Evolutionary conservation across 2,888 invertebrate genomes (phyloP).

Genomic region (Ischnura elegans): DNA sequence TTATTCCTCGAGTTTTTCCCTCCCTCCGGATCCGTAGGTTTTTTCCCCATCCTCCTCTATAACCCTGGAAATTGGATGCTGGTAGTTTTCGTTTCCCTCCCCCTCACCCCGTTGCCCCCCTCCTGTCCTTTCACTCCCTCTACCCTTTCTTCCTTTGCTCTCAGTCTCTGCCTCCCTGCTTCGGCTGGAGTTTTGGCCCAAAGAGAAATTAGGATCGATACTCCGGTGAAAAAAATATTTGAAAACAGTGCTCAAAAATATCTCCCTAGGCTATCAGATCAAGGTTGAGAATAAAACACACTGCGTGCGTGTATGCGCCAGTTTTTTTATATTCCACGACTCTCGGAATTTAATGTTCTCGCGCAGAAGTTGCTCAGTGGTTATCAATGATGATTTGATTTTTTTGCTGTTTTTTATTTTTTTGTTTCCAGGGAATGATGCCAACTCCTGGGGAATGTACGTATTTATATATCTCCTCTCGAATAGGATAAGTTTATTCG

Average conservation of each 20-base stretch:
- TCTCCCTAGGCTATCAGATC: not conserved
- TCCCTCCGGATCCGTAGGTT: not conserved
- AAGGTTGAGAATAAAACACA: not conserved
- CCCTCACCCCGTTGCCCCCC: not conserved
- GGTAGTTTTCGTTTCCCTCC: slow-evolving; percentile 16
- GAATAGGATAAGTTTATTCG: not conserved
- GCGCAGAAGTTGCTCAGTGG: not conserved
- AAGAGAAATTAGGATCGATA: slow-evolving; percentile 1
- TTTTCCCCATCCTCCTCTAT: not conserved
- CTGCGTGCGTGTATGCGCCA: not conserved
- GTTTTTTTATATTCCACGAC: not conserved
- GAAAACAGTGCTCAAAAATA: not conserved
- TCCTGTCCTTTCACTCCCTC: not conserved
- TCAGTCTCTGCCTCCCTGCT: not conserved
- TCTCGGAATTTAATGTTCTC: not conserved
- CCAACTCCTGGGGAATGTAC: not conserved
- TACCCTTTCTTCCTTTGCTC: not conserved
- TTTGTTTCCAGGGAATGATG: not conserved
- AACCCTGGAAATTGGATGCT: slow-evolving; percentile 26
- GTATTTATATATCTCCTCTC: not conserved
- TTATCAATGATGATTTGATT: not conserved
- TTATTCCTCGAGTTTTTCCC: not conserved
- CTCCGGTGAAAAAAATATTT: not conserved
- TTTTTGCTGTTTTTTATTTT: not conserved
- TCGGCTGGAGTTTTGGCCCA: not conserved